These are phyloP conservation scores for Drosophila nebulosa DNA, from an alignment of 1,140 invertebrate genomes.

Conservation along the genomic window DNA sequence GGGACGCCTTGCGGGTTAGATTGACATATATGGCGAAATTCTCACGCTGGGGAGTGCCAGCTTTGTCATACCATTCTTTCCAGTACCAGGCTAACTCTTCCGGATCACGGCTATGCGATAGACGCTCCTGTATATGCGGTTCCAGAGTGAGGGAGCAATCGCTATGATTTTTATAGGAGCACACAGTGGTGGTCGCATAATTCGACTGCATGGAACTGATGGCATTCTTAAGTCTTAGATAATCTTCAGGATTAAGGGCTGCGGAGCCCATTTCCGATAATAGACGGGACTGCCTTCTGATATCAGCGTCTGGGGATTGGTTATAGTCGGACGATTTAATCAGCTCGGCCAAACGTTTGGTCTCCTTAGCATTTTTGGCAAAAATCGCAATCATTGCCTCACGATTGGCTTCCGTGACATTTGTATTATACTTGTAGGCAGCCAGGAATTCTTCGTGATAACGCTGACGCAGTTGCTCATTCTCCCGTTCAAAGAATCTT, in stretches of 20 bases:
- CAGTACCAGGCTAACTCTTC: constrained; percentile 88
- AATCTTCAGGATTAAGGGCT: constrained; percentile 52
- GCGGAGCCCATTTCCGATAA: constrained; percentile 56
- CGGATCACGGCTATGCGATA: constrained; percentile 86
- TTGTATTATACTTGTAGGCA: constrained; percentile 64
- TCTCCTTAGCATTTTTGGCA: constrained; percentile 51
- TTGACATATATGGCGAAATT: constrained; percentile 88
- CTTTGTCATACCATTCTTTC: constrained; percentile 88
- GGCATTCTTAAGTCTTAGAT: constrained; percentile 83
- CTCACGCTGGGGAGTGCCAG: constrained; percentile 86
- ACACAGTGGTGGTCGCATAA: constrained; percentile 90
- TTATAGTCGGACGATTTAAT: constrained; percentile 42
- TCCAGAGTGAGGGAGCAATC: constrained; percentile 90
- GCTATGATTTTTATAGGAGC: constrained; percentile 85
- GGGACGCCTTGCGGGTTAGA: constrained; percentile 89
- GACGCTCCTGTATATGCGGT: constrained; percentile 88
- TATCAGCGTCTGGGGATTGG: constrained; percentile 40
- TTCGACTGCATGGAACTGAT: constrained; percentile 89
- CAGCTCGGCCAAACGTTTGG: constrained; percentile 50
- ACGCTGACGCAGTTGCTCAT: constrained; percentile 54
- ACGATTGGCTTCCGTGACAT: constrained; percentile 69
- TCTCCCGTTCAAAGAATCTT: constrained; percentile 62
- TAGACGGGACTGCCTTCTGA: constrained; percentile 59
- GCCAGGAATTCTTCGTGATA: constrained; percentile 47
- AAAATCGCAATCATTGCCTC: constrained; percentile 56